These are phyloP conservation scores for Nezara viridula DNA, from an alignment of 2,888 invertebrate genomes.

Conservation along the genomic window DNA sequence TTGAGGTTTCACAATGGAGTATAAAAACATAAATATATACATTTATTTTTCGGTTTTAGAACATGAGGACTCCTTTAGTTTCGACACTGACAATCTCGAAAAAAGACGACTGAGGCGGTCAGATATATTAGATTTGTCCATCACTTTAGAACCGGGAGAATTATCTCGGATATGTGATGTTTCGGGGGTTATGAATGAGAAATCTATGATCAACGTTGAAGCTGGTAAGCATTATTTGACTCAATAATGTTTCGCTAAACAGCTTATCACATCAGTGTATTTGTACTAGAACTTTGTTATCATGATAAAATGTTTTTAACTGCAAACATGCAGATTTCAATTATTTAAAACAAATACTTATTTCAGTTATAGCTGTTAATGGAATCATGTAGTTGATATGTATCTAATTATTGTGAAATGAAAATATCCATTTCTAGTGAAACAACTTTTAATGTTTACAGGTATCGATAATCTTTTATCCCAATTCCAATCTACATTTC, in stretches of 20 bases:
- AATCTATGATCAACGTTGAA: conserved; percentile 38
- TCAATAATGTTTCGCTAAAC: neutral
- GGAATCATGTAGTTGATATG: neutral
- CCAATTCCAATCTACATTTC: conserved; percentile 66
- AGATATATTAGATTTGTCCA: conserved; percentile 61
- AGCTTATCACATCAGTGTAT: neutral
- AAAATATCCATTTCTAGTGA: neutral
- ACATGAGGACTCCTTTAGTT: neutral
- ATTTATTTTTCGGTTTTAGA: neutral
- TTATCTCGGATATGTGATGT: conserved; percentile 59
- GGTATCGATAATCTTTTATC: conserved; percentile 65
- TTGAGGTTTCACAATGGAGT: neutral
- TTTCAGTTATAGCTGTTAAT: neutral
- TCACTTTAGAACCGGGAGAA: conserved; percentile 63
- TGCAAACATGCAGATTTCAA: neutral
- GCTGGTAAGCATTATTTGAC: conserved; percentile 7
- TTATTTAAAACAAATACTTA: neutral
- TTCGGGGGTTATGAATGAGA: conserved; percentile 47
- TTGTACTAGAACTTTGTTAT: neutral
- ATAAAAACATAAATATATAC: neutral
- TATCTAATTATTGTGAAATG: neutral
- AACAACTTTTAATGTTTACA: conserved; percentile 56
- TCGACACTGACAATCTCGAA: neutral
- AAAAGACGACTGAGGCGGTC: conserved; percentile 51
- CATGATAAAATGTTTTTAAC: neutral